Evolutionary conservation across 64 coral and sea anemone species (phyloP).

Genomic region (Porites lutea): DNA sequence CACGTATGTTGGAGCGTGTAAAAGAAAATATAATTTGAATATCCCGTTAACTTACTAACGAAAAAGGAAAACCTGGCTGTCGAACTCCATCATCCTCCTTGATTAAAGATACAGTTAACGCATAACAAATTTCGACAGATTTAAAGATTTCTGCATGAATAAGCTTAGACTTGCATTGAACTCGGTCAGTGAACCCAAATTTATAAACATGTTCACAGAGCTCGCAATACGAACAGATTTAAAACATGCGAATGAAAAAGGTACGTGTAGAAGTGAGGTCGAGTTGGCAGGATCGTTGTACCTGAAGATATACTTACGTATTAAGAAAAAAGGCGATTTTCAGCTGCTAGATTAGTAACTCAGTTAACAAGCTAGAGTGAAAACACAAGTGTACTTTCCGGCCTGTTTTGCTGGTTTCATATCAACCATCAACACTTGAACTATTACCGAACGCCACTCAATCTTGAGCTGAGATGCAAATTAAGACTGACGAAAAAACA

Average conservation of each 20-base stretch:
- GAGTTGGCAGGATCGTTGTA: neutral
- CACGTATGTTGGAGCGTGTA: slow-evolving; percentile 11
- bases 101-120: neutral
- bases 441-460: neutral
- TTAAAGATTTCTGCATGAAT: neutral
- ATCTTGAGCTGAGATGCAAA: slow-evolving; percentile 9
- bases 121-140: neutral
- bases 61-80: neutral
- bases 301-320: neutral
- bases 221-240: neutral
- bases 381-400: neutral
- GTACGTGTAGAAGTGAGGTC: neutral
- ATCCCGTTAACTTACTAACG: too few species aligned
- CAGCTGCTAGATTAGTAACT: neutral
- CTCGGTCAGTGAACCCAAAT: neutral
- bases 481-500: neutral
- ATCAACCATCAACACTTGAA: neutral
- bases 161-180: neutral
- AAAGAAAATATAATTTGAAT: neutral
- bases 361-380: too few species aligned
- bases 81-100: too few species aligned
- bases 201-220: neutral
- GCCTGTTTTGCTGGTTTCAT: neutral
- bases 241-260: neutral
- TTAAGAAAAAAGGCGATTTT: neutral